Evolutionary conservation across 2,888 invertebrate genomes (phyloP), one percentile per base, ranked within the genome.

Genomic region (Conops quadrifasciatus): DNA sequence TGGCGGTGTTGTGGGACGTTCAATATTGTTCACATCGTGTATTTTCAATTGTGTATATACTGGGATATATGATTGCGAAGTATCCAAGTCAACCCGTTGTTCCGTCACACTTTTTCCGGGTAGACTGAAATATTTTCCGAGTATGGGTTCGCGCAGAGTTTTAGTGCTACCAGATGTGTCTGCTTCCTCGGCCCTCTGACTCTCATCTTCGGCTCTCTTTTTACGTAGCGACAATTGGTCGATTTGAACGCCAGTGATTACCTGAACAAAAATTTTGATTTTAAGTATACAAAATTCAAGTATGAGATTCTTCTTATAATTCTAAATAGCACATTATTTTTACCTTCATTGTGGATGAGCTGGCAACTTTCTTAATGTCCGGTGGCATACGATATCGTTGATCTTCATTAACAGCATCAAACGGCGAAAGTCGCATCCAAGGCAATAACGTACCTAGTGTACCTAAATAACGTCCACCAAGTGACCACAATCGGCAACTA

Each of bases 331-430:
- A n/a, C n/a, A 36, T 36, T 36, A 36, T 36, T 63, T 16, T 63
- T 79, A 92, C 94, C 86, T 92, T 91, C 68, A 93, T 87, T 0
- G 94, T 94, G 24, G 93, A 93, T 66, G 90, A 92, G 78, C 94
- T 94, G 73, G 91, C 92, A 28, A 91, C 88, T 81, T 92, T 89
- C 76, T 88, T 87, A 11, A 95, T 89, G 82, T 95, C 95, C 0
- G 91, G 90, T 4, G 95, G 95, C 75, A 91, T 85, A 49, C 89
- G 88, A 77, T 85, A 88, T 3, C 43, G 70, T 1, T 73, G 74
- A 64, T 74, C 73, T n/a, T 87, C 80, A 36, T 88, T 86, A n/a
- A 87, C 83, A 7, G 82, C 80, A 60, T 83, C 82, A 7, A 84
- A 84, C n/a, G 87, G 85, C 1, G 88, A 85, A 45, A 90, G 78